Percentiles rank a stretch among this genome's conserved stretches.
Evolutionary conservation across 2,888 invertebrate genomes (phyloP).

Genomic region (Philereme transversata): DNA sequence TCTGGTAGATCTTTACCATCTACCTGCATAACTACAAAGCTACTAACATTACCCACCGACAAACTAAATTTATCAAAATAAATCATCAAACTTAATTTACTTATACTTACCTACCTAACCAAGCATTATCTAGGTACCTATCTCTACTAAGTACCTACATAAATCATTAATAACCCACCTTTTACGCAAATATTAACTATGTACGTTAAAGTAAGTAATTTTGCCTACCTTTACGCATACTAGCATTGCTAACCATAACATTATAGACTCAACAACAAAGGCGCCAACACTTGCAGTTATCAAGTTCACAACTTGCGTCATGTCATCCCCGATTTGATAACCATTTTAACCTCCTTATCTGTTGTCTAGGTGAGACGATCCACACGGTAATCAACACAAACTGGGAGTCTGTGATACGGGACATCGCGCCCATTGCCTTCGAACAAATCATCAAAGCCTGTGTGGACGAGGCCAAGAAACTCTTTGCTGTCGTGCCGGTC

Average conservation of each 20-base stretch:
- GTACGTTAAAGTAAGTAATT: no score
- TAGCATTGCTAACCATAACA: constrained; percentile 1
- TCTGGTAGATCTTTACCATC: not conserved
- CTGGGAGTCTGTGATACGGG: constrained; percentile 79
- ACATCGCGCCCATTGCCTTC: constrained; percentile 75
- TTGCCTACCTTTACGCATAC: not conserved
- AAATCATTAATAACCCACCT: not conserved
- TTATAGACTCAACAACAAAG: constrained; percentile 1
- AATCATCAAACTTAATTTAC: not conserved
- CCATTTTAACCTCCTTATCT: constrained; percentile 3
- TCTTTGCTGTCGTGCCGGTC: constrained; percentile 69
- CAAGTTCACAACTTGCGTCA: not conserved
- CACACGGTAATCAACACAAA: constrained; percentile 72
- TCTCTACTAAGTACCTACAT: not conserved
- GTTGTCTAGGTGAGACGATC: constrained; percentile 64
- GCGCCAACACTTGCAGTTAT: constrained; percentile 2
- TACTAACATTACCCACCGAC: not conserved
- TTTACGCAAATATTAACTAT: no score
- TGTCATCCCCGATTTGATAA: not conserved
- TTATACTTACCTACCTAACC: not conserved
- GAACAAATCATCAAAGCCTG: constrained; percentile 74
- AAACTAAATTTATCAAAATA: not conserved
- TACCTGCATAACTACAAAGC: not conserved
- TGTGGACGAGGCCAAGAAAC: constrained; percentile 72
- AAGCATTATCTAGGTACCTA: not conserved